Conservation (phyloP, 2,113 vertebrate genomes). For the Indri indri region DNA sequence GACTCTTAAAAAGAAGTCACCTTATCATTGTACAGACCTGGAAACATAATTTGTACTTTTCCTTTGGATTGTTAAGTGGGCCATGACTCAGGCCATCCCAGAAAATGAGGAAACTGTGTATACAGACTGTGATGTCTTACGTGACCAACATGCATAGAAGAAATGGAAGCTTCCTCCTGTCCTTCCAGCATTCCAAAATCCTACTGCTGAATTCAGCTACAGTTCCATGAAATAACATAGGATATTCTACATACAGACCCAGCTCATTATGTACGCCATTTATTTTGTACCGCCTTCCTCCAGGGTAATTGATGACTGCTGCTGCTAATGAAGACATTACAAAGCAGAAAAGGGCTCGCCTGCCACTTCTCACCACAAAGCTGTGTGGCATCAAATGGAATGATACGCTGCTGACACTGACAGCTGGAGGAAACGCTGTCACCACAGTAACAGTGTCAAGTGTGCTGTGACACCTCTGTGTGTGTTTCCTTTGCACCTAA, state of each 20-base stretch:
- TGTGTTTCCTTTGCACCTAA: constrained; percentile 43
- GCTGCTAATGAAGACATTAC: constrained; percentile 4
- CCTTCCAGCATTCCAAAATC: background rate
- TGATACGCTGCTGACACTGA: constrained; percentile 56
- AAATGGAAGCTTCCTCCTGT: background rate
- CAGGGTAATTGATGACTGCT: background rate
- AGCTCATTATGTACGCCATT: background rate
- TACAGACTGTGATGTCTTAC: background rate
- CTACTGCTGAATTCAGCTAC: background rate
- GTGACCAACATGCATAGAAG: background rate
- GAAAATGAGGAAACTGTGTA: background rate
- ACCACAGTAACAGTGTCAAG: constrained; percentile 16
- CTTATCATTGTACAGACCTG: background rate
- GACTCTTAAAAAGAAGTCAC: background rate
- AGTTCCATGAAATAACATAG: background rate
- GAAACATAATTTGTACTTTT: background rate
- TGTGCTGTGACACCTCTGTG: background rate
- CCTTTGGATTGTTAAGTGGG: background rate
- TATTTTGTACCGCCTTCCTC: background rate
- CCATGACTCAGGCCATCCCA: background rate
- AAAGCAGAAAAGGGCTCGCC: constrained; percentile 28
- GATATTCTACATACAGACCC: background rate
- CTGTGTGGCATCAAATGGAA: constrained; percentile 24
- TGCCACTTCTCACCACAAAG: background rate
- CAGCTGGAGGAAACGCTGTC: constrained; percentile 56